Evolutionary conservation across 64 coral and sea anemone genomes (phyloP).

Genomic region (Pocillopora damicornis): DNA sequence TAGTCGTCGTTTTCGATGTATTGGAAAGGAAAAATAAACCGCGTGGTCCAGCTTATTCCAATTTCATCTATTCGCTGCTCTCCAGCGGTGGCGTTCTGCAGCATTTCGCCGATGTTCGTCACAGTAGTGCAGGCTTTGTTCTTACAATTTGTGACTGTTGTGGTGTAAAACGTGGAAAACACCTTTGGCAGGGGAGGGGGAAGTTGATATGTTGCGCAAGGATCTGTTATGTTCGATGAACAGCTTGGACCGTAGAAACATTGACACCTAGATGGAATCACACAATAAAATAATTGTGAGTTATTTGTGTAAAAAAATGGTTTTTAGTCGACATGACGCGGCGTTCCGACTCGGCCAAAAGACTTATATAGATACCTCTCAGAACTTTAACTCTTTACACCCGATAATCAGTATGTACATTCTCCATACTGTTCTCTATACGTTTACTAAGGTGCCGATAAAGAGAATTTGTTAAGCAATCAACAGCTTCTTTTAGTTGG

Average conservation of each 20-base stretch:
- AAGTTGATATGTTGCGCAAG: not conserved
- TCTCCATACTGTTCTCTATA: too few relatives aligned
- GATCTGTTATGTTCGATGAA: not conserved
- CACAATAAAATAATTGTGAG: too few relatives aligned
- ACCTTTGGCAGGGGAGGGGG: conserved; percentile 14
- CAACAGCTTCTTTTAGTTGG: too few relatives aligned
- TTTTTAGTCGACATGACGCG: too few relatives aligned
- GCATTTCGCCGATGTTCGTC: conserved; percentile 13
- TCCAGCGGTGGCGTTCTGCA: conserved; percentile 1
- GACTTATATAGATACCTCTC: too few relatives aligned
- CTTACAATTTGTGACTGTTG: not conserved
- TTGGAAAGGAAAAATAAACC: conserved; percentile 1
- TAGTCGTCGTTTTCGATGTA: conserved; percentile 6
- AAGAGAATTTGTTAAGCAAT: too few relatives aligned
- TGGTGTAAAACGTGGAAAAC: conserved; percentile 39
- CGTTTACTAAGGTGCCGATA: too few relatives aligned
- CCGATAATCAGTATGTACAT: too few relatives aligned
- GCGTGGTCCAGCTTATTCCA: conserved; percentile 4
- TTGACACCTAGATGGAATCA: not conserved
- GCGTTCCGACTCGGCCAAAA: too few relatives aligned
- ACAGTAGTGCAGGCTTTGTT: not conserved
- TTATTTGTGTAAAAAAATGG: too few relatives aligned
- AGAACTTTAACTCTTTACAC: too few relatives aligned
- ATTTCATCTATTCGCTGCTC: not conserved
- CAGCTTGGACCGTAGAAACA: conserved; percentile 27